Base-by-base conservation (phyloP, 2,797 vertebrate species). In the Catamblyrhynchus diadema region DNA sequence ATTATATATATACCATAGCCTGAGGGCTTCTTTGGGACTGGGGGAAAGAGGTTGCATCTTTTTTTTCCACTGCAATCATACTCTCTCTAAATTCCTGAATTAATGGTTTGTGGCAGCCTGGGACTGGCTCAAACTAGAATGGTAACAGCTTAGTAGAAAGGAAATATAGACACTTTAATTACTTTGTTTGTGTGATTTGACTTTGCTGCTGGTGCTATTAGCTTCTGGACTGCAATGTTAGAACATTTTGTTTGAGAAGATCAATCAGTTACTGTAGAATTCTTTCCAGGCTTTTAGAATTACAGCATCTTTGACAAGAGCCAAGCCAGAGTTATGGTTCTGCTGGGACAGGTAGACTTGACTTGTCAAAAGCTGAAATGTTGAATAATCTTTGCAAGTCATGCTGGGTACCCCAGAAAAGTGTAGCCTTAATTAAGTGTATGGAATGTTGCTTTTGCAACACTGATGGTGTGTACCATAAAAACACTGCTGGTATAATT, bases 101-200 rank as follows among this genome's bases (percentile, higher is more conserved):
- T 97, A 98, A 98, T 98, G 97, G 97, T 93, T 98, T 97, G 96
- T 97, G 96, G 86, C 94, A 96, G 95, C 92, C 71, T 96, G 80
- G 81, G 93, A 95, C 98, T 96, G 93, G 98, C 94, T 98, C 81
- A 94, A 95, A 97, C 98, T 94, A 94, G 98, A 86, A 78, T 66
- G 66, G 64, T 94, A 97, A 89, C 95, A 96, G 87, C 70, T 85
- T 95, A 93, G 77, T 45, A 93, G 92, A 92, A 81, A 56, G 71
- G 92, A 97, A 97, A 97, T 96, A 91, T 42, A 62, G 94, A 53
- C 71, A 53, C 23, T 97, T 96, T 97, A 95, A 98, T 97, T 89
- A 95, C 97, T 94, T 98, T 98, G 97, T 98, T 98, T 98, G 85
- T 97, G 89, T 90, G 94, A 95, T 95, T 97, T 97, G 95, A 98